phyloP scores from a whole-genome alignment of 2,888 invertebrate genomes.

The Hemithea aestivaria region DNA sequence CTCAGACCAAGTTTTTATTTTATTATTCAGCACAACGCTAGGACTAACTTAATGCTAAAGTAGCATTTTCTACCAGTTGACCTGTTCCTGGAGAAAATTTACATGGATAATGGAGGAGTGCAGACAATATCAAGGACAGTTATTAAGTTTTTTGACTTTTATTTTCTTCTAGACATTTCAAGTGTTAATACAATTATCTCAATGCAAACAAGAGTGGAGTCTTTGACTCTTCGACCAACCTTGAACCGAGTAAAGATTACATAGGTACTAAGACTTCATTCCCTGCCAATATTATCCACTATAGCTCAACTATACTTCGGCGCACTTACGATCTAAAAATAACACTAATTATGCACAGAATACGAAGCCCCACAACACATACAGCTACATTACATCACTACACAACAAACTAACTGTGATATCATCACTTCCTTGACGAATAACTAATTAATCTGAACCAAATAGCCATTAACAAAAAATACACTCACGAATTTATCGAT shows the following conservation, averaged over 20 bases:
- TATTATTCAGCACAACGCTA: no score
- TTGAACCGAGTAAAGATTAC: constrained; percentile 19
- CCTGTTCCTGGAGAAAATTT: no score
- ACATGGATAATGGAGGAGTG: no score
- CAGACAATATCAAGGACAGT: no score
- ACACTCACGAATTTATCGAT: constrained; percentile 34
- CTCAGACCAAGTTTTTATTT: no score
- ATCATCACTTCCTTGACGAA: constrained; percentile 59
- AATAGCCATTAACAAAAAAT: constrained; percentile 24
- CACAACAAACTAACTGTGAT: constrained; percentile 58
- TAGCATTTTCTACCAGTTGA: no score
- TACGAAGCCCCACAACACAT: constrained; percentile 15
- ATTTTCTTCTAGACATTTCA: no score
- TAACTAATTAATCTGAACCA: constrained; percentile 43
- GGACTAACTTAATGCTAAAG: no score
- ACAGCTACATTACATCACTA: constrained; percentile 27
- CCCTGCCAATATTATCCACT: constrained; percentile 6
- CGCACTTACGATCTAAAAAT: constrained; percentile 61
- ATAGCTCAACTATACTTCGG: constrained; percentile 46
- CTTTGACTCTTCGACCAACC: constrained; percentile 19
- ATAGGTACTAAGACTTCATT: constrained; percentile 6
- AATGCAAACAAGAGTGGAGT: constrained; percentile 5
- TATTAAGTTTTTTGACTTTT: no score
- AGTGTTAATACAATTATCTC: constrained; percentile 5
- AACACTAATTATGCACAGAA: constrained; percentile 38